Evolutionary conservation across 2,113 vertebrate species (phyloP), one percentile per base, ranked within the genome.

Genomic region (Eurypyga helias): DNA sequence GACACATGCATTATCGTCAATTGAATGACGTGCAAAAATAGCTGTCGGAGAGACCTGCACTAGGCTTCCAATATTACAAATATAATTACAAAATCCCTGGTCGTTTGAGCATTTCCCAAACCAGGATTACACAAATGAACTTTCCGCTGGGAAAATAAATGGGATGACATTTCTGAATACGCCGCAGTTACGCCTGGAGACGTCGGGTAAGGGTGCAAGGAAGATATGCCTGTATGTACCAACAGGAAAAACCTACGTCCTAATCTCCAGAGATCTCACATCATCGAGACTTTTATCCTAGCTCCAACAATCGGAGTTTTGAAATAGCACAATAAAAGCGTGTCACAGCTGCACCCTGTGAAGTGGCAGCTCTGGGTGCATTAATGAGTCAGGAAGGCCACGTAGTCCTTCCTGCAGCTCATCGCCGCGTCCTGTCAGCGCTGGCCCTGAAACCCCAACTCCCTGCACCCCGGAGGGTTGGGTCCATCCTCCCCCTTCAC

Each of bases 81-180:
- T 46, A 43, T 4, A 55, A 71, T 79, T 86, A 90, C 36, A 83
- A 90, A 93, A 90, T 23, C n/a, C 52, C 19, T 46, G 73, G 58
- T n/a, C 58, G 81, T 66, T 77, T 61, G 60, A 70, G 45, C 70
- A 15, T 83, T 93, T 92, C 76, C 31, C 89, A 95, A 93, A 73
- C 28, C 28, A 58, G 31, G n/a, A 73, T 90, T 96, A 86, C 96
- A 83, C 36, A 94, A 91, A 60, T 0, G 2, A 91, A 45, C 61
- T 24, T 76, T 28, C 38, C 54, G n/a, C 41, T 80, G 49, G 45
- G 52, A 90, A 93, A 76, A 84, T 60, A 62, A 57, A 52, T n/a
- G 31, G 21, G 79, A 75, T 82, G 81, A 5, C 73, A 45, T 64
- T 93, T 91, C 54, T 85, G 86, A 33, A 66, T 21, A 66, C 24